A percentile compares a stretch with the other conserved stretches of the same genome.
These are phyloP conservation scores for Festucalex cinctus DNA, from an alignment of 2,113 vertebrate genomes.

Conservation along the genomic window DNA sequence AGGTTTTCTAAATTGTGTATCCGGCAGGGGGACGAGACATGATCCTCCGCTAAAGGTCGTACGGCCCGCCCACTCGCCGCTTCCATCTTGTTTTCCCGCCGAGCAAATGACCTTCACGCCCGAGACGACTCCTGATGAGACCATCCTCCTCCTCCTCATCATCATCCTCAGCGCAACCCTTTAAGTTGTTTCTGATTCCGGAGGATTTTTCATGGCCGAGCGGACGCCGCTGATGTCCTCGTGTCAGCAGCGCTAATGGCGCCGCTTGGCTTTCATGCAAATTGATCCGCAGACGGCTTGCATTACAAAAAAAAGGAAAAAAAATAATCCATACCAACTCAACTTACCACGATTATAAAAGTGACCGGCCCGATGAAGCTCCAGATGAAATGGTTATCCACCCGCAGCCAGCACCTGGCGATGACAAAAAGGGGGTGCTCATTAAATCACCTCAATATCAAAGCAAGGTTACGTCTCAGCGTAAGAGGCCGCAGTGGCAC, in stretches of 20 bases:
- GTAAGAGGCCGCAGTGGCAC: conserved; percentile 38
- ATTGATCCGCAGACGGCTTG: conserved; percentile 60
- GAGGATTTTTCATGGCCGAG: conserved; percentile 72
- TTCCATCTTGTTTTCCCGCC: conserved; percentile 69
- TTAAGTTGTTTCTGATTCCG: conserved; percentile 52
- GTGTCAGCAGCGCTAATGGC: conserved; percentile 66
- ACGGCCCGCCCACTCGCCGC: conserved; percentile 84
- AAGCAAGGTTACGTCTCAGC: conserved; percentile 49
- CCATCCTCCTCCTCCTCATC: conserved; percentile 44
- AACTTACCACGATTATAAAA: conserved; percentile 92
- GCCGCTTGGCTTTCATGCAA: conserved; percentile 70
- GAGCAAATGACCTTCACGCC: conserved; percentile 72
- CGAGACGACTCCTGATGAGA: conserved; percentile 45
- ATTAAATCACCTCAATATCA: conserved; percentile 53
- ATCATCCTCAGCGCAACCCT: conserved; percentile 7
- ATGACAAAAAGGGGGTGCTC: conserved; percentile 25
- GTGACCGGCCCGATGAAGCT: conserved; percentile 96
- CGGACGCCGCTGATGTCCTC: conserved; percentile 64
- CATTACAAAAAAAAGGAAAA: conserved; percentile 1
- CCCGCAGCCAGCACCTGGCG: conserved; percentile 91
- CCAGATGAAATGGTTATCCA: conserved; percentile 99
- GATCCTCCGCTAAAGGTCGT: conserved; percentile 84
- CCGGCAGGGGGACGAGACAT: conserved; percentile 84
- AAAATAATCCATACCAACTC: conserved; percentile 46
- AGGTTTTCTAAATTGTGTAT: neutral